These are phyloP conservation scores for Pseudomyrmex gracilis DNA, from an alignment of 1,140 invertebrate genomes.

Conservation along the genomic window DNA sequence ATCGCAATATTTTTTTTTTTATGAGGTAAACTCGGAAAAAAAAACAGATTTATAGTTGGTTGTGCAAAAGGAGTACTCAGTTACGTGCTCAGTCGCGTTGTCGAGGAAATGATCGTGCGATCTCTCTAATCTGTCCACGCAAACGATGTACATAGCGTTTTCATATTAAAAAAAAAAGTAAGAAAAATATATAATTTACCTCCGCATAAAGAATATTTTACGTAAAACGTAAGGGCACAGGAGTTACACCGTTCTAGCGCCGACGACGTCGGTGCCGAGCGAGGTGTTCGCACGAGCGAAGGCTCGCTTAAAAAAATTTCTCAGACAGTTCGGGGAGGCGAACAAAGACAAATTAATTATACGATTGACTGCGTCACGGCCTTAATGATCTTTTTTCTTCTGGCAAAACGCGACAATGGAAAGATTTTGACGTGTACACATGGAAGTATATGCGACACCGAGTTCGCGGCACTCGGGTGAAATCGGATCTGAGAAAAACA, in stretches of 20 bases:
- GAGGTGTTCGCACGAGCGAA: slow-evolving; percentile 20
- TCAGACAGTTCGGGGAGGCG: not conserved
- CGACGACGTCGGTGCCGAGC: not conserved
- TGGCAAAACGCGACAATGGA: slow-evolving; percentile 33
- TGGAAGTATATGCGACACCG: slow-evolving; percentile 20
- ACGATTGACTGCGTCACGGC: slow-evolving; percentile 18
- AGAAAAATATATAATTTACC: too few relatives aligned
- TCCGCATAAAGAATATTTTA: too few relatives aligned
- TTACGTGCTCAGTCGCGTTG: too few relatives aligned
- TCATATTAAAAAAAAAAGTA: too few relatives aligned
- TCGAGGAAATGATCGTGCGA: too few relatives aligned
- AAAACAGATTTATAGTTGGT: too few relatives aligned
- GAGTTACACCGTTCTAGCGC: not conserved
- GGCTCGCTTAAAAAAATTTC: not conserved
- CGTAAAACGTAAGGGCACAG: too few relatives aligned
- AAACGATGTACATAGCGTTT: too few relatives aligned
- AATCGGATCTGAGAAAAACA: slow-evolving; percentile 32
- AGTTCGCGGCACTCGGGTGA: slow-evolving; percentile 14
- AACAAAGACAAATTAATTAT: slow-evolving; percentile 48
- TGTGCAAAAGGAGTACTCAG: too few relatives aligned
- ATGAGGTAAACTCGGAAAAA: too few relatives aligned
- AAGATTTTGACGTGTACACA: not conserved
- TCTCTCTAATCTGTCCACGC: too few relatives aligned
- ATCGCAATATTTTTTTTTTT: not conserved
- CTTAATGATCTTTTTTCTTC: slow-evolving; percentile 49